Evolutionary conservation across 2,888 invertebrate species (phyloP), one percentile per base, ranked within the genome.

Genomic region (Odontocerum albicorne): DNA sequence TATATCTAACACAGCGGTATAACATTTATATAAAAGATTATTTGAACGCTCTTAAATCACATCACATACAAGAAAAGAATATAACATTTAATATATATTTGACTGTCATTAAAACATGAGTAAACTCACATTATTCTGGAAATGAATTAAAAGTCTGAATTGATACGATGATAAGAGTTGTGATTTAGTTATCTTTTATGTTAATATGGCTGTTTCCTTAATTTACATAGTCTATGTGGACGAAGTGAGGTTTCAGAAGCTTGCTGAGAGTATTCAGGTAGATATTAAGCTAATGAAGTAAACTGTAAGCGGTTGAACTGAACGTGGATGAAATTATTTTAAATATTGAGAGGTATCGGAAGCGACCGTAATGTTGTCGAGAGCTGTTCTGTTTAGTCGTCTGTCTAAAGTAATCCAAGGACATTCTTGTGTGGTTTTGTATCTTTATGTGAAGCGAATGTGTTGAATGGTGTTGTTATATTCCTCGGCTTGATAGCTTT

Each of bases 401-500:
- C n/a, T n/a, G n/a, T n/a, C n/a, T n/a, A n/a, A n/a, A n/a, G n/a
- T n/a, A n/a, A n/a, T n/a, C n/a, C n/a, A n/a, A n/a, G n/a, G n/a
- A n/a, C n/a, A n/a, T n/a, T n/a, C n/a, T 22, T 38, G 47, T 47
- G 40, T 42, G 33, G 50, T 42, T 21, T 35, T 33, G 44, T 44
- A 44, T 44, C 44, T 44, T 36, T 44, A 32, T 32, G 51, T 44
- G 51, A 38, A 33, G 46, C 32, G 17, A 21, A 13, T 10, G 36
- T 38, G 27, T 22, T 49, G 49, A 52, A 52, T 45, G 43, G 38
- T 52, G 53, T 58, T 58, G 58, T 58, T 58, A 42, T 53, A 55
- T 56, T 51, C 53, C 55, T 52, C 46, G 56, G 55, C 50, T 57
- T 57, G 31, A 57, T 51, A 43, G 60, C 60, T 60, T 59, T 51